Evolutionary conservation across 2,113 vertebrate genomes (phyloP).

Genomic region (Carassius auratus): DNA sequence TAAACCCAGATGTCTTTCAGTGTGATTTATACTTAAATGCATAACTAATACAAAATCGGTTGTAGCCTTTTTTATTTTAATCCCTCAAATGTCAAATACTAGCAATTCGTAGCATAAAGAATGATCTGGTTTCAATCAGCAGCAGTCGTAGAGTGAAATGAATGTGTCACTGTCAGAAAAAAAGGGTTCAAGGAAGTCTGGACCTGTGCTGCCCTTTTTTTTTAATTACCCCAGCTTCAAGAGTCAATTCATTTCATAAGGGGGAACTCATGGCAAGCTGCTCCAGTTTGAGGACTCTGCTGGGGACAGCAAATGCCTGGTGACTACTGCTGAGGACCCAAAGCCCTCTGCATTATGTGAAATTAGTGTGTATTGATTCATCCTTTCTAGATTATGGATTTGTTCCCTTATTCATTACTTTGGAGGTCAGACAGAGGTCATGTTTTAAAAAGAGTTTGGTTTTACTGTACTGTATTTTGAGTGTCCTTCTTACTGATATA

Average conservation of each 20-base stretch:
- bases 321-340: slow-evolving; percentile 35
- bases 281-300: slow-evolving; percentile 49
- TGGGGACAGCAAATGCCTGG: slow-evolving; percentile 41
- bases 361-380: slow-evolving; percentile 63
- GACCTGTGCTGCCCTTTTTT: slow-evolving; percentile 8
- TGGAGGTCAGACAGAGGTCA: slow-evolving; percentile 59
- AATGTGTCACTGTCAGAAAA: neutral
- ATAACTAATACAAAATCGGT: neutral
- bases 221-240: slow-evolving; percentile 46
- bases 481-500: neutral
- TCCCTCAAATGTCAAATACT: too few relatives aligned
- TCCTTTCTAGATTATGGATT: slow-evolving; percentile 60
- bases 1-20: neutral
- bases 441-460: slow-evolving; percentile 7
- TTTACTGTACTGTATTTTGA: slow-evolving; percentile 44
- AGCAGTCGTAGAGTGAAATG: neutral
- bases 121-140: neutral
- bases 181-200: neutral
- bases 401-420: slow-evolving; percentile 61
- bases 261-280: slow-evolving; percentile 36
- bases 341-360: slow-evolving; percentile 55
- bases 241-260: slow-evolving; percentile 37
- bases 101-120: too few relatives aligned
- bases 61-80: slow-evolving; percentile 5
- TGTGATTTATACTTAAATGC: slow-evolving; percentile 11